Evolutionary conservation across 2,888 invertebrate genomes (phyloP).

Genomic region (Andrena marginata): DNA sequence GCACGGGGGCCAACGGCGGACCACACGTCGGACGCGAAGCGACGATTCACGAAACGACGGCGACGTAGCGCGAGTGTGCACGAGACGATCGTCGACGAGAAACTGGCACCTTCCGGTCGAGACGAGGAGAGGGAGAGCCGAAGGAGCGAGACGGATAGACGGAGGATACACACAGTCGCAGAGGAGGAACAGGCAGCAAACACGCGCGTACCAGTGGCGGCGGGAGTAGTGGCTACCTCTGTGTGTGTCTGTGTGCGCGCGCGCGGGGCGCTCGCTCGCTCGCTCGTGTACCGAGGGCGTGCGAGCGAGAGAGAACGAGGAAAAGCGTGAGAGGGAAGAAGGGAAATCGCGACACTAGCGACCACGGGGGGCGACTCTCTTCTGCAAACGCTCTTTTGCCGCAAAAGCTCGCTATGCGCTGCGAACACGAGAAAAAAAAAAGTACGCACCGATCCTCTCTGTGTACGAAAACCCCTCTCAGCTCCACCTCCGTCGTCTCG

Average conservation of each 20-base stretch:
- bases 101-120: slow-evolving; percentile 84
- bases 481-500: background rate
- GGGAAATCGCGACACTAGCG: slow-evolving; percentile 77
- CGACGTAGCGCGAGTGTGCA: slow-evolving; percentile 65
- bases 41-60: slow-evolving; percentile 47
- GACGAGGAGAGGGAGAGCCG: slow-evolving; percentile 69
- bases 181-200: background rate
- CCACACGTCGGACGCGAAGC: slow-evolving; percentile 8
- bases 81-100: slow-evolving; percentile 82
- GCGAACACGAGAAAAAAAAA: slow-evolving; percentile 52
- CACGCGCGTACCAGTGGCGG: slow-evolving; percentile 12
- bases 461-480: slow-evolving; percentile 28
- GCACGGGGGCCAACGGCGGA: background rate
- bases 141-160: slow-evolving; percentile 60
- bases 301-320: slow-evolving; percentile 50
- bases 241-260: slow-evolving; percentile 22
- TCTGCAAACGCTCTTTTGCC: slow-evolving; percentile 70
- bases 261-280: slow-evolving; percentile 8
- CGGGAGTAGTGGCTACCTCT: background rate
- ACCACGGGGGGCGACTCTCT: slow-evolving; percentile 61
- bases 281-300: slow-evolving; percentile 35
- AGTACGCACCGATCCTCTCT: slow-evolving; percentile 63
- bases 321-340: slow-evolving; percentile 49
- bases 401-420: slow-evolving; percentile 74
- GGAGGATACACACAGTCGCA: slow-evolving; percentile 23